Conservation (phyloP, 2,888 invertebrate species). For the Lasius platythorax region DNA sequence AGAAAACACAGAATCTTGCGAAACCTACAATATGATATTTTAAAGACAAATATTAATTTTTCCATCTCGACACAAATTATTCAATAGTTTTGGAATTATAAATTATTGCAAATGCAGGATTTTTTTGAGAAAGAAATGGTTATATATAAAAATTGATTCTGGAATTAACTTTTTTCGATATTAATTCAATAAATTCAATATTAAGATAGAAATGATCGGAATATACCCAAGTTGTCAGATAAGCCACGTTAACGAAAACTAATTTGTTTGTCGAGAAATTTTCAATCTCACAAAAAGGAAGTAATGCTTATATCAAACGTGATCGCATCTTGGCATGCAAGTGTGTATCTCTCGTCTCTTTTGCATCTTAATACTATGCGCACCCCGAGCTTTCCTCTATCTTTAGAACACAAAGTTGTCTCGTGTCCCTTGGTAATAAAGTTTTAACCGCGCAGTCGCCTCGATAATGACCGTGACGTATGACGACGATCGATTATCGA, state of each 20-base stretch:
- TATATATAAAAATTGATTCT: neutral
- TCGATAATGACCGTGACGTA: slow-evolving; percentile 55
- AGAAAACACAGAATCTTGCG: neutral
- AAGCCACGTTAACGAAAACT: slow-evolving; percentile 14
- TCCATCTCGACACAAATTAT: neutral
- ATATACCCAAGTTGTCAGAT: neutral
- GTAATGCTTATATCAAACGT: neutral
- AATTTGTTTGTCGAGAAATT: neutral
- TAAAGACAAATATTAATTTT: neutral
- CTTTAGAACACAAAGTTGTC: slow-evolving; percentile 38
- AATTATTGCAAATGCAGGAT: neutral
- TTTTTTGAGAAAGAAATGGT: neutral
- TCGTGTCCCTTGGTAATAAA: slow-evolving; percentile 42
- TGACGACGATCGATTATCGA: slow-evolving; percentile 59
- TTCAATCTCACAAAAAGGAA: slow-evolving; percentile 35
- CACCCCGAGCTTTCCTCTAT: slow-evolving; percentile 32
- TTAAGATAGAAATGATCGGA: neutral
- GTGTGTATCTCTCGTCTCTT: neutral
- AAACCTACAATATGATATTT: neutral
- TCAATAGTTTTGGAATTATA: neutral
- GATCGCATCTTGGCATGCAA: slow-evolving; percentile 18
- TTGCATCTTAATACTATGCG: slow-evolving; percentile 31
- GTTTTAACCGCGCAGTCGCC: slow-evolving; percentile 39
- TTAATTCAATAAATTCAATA: slow-evolving; percentile 7
- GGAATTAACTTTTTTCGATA: neutral